These are phyloP conservation scores for Megaustenia siamemsis DNA, from an alignment of 2,888 invertebrate species.

Conservation along the genomic window DNA sequence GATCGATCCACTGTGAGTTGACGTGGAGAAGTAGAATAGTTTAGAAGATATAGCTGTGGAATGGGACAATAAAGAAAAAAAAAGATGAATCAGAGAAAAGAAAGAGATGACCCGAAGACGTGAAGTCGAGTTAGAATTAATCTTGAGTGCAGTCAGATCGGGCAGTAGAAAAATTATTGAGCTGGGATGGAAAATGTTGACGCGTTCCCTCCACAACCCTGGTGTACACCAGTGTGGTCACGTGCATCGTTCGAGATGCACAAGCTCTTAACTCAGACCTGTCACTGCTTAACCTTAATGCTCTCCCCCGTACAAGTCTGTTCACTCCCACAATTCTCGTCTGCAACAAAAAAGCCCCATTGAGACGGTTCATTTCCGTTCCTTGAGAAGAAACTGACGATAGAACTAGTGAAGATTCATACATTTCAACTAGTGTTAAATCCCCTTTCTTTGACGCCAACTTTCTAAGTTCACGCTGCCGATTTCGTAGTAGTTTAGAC, in stretches of 20 bases:
- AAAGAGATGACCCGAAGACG: too few relatives aligned
- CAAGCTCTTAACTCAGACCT: neutral
- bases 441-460: neutral
- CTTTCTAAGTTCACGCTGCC: neutral
- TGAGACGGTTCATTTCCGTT: constrained; percentile 2
- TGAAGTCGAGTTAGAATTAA: too few relatives aligned
- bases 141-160: too few relatives aligned
- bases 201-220: too few relatives aligned
- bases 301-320: neutral
- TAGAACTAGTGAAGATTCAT: neutral
- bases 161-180: too few relatives aligned
- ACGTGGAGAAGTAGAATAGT: too few relatives aligned
- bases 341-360: neutral
- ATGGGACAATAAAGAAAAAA: too few relatives aligned
- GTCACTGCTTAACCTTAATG: neutral
- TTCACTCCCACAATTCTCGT: neutral
- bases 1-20: too few relatives aligned
- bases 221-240: neutral
- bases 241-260: neutral
- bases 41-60: too few relatives aligned
- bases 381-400: neutral
- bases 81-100: too few relatives aligned
- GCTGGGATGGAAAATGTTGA: too few relatives aligned
- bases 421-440: neutral
- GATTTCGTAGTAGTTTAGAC: neutral